Evolutionary conservation across 2,888 invertebrate genomes (phyloP).

Genomic region (Malacosoma neustria): DNA sequence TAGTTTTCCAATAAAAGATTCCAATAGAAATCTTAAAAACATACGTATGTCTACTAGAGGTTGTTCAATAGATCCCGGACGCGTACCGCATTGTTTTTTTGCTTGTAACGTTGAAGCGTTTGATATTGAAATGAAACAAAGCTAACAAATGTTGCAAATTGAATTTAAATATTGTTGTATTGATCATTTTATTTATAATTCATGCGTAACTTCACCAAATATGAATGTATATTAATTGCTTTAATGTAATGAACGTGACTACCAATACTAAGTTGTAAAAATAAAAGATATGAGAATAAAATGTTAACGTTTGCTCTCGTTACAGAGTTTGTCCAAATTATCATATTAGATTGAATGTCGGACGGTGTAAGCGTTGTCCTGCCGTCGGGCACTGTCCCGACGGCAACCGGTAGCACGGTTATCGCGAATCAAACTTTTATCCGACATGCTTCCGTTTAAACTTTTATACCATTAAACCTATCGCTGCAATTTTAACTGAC

Average conservation of each 20-base stretch:
- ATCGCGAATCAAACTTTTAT: constrained; percentile 19
- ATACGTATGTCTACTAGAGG: too few relatives aligned
- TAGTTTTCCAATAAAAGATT: too few relatives aligned
- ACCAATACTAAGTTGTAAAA: too few relatives aligned
- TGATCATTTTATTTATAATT: too few relatives aligned
- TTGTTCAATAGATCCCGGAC: background rate
- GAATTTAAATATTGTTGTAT: too few relatives aligned
- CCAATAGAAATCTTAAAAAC: too few relatives aligned
- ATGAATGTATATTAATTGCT: too few relatives aligned
- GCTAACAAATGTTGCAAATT: background rate
- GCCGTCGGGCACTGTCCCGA: constrained; percentile 14
- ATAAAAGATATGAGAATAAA: too few relatives aligned
- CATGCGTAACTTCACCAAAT: too few relatives aligned
- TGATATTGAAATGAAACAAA: constrained; percentile 13
- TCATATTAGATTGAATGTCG: constrained; percentile 38
- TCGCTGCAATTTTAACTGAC: constrained; percentile 9
- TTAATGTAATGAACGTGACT: too few relatives aligned
- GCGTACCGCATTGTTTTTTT: constrained; percentile 9
- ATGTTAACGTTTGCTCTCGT: constrained; percentile 11
- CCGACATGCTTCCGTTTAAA: constrained; percentile 15
- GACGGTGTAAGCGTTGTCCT: constrained; percentile 26
- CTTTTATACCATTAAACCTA: constrained; percentile 28
- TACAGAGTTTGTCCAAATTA: constrained; percentile 33
- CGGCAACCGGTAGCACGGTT: constrained; percentile 10
- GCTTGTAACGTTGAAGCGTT: constrained; percentile 7